Evolutionary conservation across 2,113 vertebrate species (phyloP), one percentile per base, ranked within the genome.

Genomic region (Rallus limicola): DNA sequence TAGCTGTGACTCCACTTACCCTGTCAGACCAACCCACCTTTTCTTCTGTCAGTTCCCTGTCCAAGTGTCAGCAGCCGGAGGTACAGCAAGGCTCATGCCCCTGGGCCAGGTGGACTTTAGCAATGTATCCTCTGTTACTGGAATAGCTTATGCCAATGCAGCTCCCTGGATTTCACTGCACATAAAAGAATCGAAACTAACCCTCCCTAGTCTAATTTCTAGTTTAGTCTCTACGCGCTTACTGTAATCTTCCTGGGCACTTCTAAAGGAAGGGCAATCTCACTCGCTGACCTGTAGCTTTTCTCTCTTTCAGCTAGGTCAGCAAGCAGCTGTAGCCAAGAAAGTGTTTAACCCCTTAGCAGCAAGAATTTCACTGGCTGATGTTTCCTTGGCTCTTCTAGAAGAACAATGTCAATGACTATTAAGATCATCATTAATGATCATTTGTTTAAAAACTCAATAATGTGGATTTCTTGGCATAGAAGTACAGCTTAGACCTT

Each of bases 381-480:
- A 95, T 77, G 60, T 91, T 95, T 93, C 48, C 34, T 58, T 92
- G 69, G 65, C 86, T 91, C 11, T 86, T 87, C 44, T 65, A 79
- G 42, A 85, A 79, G 74, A 91, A 81, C 53, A 76, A 69, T 69
- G 89, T 82, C 91, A 91, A 56, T 69, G 60, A 87, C 76, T 62
- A 79, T 95, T 92, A 93, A 79, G 69, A 76, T 95, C 58, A 82
- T 71, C 58, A 82, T 93, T 95, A 96, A 96, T 82, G 86, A 93
- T 68, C 2, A 68, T 92, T 88, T 86, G 77, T 79, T 96, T 89
- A 84, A 96, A 93, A 93, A 76, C 77, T 79, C 74, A 79, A 33
- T 93, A 81, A 92, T 65, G 53, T 28, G 56, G 42, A 79, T 95
- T 91, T 91, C 65, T 93, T 95, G 77, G 72, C 81, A 84, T 36